These are phyloP conservation scores for Tadarida brasiliensis DNA, from an alignment of 2,797 vertebrate species.

Conservation along the genomic window DNA sequence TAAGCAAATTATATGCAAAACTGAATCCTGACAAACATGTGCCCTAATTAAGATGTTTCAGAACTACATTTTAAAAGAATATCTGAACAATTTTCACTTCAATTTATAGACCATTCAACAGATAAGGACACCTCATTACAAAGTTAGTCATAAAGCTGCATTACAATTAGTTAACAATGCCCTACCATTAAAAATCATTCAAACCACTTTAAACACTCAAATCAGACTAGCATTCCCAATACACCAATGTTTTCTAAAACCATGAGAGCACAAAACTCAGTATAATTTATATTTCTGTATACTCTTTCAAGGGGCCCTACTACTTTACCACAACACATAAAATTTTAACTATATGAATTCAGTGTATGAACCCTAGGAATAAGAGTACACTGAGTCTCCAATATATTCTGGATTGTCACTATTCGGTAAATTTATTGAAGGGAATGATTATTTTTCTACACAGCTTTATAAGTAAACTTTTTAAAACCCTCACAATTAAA, in stretches of 20 bases:
- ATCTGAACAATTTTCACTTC: constrained; percentile 17
- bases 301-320: neutral
- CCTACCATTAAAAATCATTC: constrained; percentile 8
- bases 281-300: neutral
- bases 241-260: neutral
- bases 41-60: constrained; percentile 6
- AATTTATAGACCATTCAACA: constrained; percentile 43
- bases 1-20: constrained; percentile 53
- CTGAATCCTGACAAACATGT: constrained; percentile 13
- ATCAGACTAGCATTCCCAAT: neutral
- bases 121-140: constrained; percentile 1
- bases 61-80: constrained; percentile 40
- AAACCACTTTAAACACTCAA: constrained; percentile 27
- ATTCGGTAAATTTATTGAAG: neutral
- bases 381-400: neutral
- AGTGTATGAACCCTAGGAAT: neutral
- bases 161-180: constrained; percentile 36
- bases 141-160: neutral
- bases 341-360: neutral
- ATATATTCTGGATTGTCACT: neutral
- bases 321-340: neutral
- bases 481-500: constrained; percentile 50
- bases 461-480: neutral
- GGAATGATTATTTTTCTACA: neutral
- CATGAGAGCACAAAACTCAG: neutral